Percentiles rank a stretch among this genome's conserved stretches.
Conservation (phyloP, 1,140 invertebrate genomes). For the Caenorhabditis brenneri region DNA sequence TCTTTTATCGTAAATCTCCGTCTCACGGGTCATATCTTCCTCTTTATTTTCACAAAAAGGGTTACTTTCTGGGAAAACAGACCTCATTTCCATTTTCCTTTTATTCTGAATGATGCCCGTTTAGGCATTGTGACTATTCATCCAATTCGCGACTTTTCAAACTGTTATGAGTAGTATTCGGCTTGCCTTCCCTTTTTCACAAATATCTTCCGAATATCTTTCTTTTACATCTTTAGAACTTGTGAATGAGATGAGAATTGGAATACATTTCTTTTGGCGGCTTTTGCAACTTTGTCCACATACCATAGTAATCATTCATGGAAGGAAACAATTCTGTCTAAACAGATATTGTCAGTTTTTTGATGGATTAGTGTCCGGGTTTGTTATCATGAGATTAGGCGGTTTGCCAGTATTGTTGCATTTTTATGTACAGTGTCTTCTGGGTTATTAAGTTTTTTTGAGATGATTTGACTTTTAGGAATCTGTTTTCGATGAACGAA, state of each 20-base stretch:
- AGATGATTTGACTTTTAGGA: too few relatives aligned
- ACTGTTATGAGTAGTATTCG: conserved; percentile 34
- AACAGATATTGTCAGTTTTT: neutral
- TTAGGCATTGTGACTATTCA: conserved; percentile 7
- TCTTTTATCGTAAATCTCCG: conserved; percentile 39
- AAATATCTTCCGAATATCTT: neutral
- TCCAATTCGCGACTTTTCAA: conserved; percentile 40
- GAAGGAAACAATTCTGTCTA: neutral
- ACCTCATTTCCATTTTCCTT: conserved; percentile 25
- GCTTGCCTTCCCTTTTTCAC: neutral
- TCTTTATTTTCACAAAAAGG: conserved; percentile 27
- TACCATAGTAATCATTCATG: too few relatives aligned
- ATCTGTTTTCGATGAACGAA: too few relatives aligned
- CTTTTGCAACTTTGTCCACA: too few relatives aligned
- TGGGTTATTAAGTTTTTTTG: too few relatives aligned
- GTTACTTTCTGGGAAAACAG: conserved; percentile 37
- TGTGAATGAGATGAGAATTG: neutral
- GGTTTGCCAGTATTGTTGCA: too few relatives aligned
- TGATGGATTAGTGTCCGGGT: too few relatives aligned
- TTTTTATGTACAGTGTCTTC: too few relatives aligned
- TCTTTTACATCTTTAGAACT: neutral
- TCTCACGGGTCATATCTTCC: neutral
- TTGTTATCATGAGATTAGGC: too few relatives aligned
- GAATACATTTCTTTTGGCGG: neutral
- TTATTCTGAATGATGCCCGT: neutral